phyloP scores from a whole-genome alignment of 2,797 vertebrate genomes.

The Spinus olivaceus region DNA sequence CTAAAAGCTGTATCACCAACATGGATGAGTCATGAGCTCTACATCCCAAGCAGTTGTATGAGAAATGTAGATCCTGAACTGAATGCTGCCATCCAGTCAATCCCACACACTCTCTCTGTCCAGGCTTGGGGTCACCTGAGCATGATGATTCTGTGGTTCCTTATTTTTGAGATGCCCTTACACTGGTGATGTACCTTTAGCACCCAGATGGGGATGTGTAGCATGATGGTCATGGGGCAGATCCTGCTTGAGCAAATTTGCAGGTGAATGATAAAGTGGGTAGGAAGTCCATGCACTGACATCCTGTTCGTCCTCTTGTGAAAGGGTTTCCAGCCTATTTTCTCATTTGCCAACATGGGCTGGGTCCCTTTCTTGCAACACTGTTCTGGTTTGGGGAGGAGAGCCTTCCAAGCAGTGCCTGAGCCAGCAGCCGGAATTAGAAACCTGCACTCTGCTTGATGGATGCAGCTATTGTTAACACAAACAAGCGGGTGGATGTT shows the following conservation, averaged over 20 bases:
- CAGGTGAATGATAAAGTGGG: not conserved
- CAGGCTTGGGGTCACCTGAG: not conserved
- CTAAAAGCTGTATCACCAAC: not conserved
- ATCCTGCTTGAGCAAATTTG: not conserved
- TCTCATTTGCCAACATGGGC: not conserved
- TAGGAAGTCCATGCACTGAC: accelerated
- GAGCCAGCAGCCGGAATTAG: not conserved
- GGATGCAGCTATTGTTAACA: conserved; percentile 15
- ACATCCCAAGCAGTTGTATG: not conserved
- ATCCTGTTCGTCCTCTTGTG: not conserved
- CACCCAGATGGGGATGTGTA: accelerated
- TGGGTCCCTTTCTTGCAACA: not conserved
- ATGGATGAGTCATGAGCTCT: accelerated
- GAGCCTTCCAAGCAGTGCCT: not conserved
- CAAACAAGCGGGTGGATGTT: not conserved
- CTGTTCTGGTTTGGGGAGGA: not conserved
- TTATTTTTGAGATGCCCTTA: not conserved
- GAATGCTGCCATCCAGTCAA: not conserved
- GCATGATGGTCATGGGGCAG: accelerated
- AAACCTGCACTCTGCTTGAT: not conserved
- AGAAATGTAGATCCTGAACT: not conserved
- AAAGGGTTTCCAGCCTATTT: not conserved
- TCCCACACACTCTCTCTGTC: not conserved
- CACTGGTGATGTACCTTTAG: accelerated
- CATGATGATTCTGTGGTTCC: not conserved